phyloP scores from a whole-genome alignment of 1,140 invertebrate species.

The Bombus huntii region DNA sequence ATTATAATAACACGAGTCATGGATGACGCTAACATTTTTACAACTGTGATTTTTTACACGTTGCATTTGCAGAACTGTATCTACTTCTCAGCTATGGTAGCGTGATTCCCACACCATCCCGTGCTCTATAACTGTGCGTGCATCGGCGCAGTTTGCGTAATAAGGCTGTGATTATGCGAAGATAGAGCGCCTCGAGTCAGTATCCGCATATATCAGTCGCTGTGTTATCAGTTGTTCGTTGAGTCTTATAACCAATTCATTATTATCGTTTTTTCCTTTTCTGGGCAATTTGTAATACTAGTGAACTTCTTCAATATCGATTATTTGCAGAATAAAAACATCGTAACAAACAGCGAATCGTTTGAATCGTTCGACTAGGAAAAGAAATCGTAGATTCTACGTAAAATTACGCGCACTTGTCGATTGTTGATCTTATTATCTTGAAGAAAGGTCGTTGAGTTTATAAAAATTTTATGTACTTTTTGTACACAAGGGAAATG shows the following conservation, averaged over 20 bases:
- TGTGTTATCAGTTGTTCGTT: neutral
- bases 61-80: neutral
- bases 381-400: too few species aligned
- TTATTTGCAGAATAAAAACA: too few species aligned
- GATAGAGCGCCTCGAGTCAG: neutral
- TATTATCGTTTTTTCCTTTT: neutral
- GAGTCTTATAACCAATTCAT: neutral
- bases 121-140: neutral
- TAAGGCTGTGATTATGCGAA: neutral
- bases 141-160: constrained; percentile 8
- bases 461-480: too few species aligned
- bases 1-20: neutral
- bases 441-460: too few species aligned
- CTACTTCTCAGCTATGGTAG: neutral
- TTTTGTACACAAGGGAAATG: too few species aligned
- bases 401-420: too few species aligned
- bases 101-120: neutral
- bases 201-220: neutral
- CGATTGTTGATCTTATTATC: too few species aligned
- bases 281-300: too few species aligned
- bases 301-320: too few species aligned
- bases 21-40: neutral
- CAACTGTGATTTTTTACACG: neutral
- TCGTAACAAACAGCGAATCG: too few species aligned
- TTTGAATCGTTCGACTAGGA: too few species aligned